Evolutionary conservation across 2,797 vertebrate genomes (phyloP), one percentile per base, ranked within the genome.

Genomic region (Hoplostethus mediterraneus): DNA sequence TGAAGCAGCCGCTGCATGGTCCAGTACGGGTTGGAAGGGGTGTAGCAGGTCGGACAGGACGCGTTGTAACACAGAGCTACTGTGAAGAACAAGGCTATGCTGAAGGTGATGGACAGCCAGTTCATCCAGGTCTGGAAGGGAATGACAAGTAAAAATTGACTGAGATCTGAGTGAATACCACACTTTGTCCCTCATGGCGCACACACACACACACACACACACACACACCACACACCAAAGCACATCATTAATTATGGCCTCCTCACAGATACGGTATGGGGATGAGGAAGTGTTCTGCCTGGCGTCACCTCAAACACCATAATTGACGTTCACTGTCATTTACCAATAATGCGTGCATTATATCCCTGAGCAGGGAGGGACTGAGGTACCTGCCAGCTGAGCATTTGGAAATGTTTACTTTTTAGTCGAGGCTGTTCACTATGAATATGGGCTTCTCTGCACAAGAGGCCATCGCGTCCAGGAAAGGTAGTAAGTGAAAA

Each of bases 11-110:
- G 95, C 84, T 99, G 96, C 93, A 98, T 96, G 69, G 95, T 97
- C 98, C 98, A 98, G 92, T 99, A 98, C 0, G 98, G 96, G 92
- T 98, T 98, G 17, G 97, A 99, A 2, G 98, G 98, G 53, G 96
- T 93, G 88, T 95, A 97, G 89, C 98, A 99, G 8, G 95, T 93
- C 1, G 97, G 95, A 75, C 98, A 99, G 63, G 96, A 96, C 48
- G 95, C 90, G 10, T 98, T 98, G 89, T 99, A 99, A 86, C 95
- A 92, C 88, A 99, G 91, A 51, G 96, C 96, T 87, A 99, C 96
- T 0, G 89, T 87, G 87, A 99, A 97, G 93, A 99, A 99, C 2
- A 99, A 83, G 25, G 90, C 53, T 0, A 96, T 73, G 48, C 98
- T 99, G 94, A 98, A 97, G 84, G 89, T 68, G 80, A 97, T 96